phyloP scores from a whole-genome alignment of 2,113 vertebrate genomes.

The Catagonus wagneri region DNA sequence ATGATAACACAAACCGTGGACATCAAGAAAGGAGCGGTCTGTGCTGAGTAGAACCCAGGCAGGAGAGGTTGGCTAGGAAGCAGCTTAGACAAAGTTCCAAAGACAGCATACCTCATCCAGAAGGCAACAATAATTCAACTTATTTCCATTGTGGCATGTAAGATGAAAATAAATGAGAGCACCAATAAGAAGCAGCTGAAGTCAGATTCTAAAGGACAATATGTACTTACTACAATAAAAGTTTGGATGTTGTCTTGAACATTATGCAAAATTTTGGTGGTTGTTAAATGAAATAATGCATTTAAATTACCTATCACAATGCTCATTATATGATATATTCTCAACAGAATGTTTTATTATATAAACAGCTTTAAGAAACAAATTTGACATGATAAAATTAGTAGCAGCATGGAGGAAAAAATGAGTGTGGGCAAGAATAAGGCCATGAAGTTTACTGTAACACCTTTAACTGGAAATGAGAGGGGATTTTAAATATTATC shows the following conservation, averaged over 20 bases:
- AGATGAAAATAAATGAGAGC: background rate
- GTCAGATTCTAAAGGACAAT: background rate
- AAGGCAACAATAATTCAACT: background rate
- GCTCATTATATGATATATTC: background rate
- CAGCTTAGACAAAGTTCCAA: background rate
- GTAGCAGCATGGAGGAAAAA: background rate
- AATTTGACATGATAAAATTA: background rate
- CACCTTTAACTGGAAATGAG: background rate
- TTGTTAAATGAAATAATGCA: background rate
- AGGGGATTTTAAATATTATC: background rate
- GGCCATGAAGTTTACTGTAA: background rate
- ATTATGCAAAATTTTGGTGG: background rate
- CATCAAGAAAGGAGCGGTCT: background rate
- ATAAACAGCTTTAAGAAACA: background rate
- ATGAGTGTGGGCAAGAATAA: background rate
- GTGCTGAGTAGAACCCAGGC: background rate
- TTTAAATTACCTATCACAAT: background rate
- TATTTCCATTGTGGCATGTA: background rate
- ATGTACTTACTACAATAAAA: background rate
- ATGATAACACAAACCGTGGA: background rate
- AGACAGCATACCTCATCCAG: background rate
- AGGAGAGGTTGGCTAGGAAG: background rate
- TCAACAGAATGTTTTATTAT: background rate
- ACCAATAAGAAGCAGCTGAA: background rate
- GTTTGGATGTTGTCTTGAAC: background rate